Conservation (phyloP, 1,140 invertebrate species). For the Drosophila parabipectinata region DNA sequence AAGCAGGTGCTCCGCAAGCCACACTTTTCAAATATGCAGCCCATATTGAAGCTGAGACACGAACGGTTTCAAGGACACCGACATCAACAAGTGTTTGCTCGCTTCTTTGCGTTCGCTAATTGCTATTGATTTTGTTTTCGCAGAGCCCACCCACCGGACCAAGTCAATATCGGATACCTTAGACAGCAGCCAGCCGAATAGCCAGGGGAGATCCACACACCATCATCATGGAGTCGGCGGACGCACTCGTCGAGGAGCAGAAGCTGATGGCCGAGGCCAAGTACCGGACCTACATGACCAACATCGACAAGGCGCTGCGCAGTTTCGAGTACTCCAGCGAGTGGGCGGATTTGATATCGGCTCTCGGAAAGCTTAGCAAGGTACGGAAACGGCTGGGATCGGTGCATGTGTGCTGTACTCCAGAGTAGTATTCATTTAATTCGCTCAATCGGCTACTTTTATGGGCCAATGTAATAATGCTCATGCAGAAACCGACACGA, state of each 20-base stretch:
- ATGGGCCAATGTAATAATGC: no score
- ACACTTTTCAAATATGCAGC: conserved; percentile 57
- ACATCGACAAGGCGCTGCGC: conserved; percentile 95
- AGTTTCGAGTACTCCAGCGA: conserved; percentile 97
- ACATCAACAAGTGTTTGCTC: conserved; percentile 66
- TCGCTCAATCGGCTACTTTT: no score
- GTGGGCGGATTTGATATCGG: conserved; percentile 97
- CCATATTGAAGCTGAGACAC: conserved; percentile 16
- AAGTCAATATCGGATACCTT: conserved; percentile 1
- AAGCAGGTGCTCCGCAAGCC: conserved; percentile 49
- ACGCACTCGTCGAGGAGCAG: conserved; percentile 86
- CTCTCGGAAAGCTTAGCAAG: conserved; percentile 96
- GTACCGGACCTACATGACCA: conserved; percentile 91
- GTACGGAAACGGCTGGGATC: conserved; percentile 84
- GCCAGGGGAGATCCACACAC: not conserved
- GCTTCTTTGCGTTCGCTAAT: conserved; percentile 32
- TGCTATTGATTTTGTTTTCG: conserved; percentile 65
- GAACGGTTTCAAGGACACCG: conserved; percentile 49
- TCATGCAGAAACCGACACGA: not conserved
- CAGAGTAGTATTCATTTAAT: no score
- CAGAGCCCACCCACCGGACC: conserved; percentile 16
- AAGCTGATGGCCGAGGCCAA: conserved; percentile 91
- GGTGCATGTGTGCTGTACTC: not conserved
- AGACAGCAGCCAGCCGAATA: conserved; percentile 8
- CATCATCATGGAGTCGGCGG: conserved; percentile 76